Evolutionary conservation across 2,113 vertebrate species (phyloP), one percentile per base, ranked within the genome.

Genomic region (Astatoreochromis straeleni): DNA sequence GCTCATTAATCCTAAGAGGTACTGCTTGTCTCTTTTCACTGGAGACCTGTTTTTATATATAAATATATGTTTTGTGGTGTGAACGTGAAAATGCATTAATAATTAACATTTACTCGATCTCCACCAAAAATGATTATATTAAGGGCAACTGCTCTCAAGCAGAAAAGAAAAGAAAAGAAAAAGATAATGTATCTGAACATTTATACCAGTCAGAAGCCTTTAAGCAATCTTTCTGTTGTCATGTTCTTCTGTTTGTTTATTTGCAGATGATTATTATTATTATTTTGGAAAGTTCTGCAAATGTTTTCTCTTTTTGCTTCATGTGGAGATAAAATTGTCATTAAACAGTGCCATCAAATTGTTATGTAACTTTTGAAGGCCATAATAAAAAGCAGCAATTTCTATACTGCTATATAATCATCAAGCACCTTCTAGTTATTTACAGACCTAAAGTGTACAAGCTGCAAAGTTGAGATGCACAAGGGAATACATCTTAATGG

Each of bases 61-160:
- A 73, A 73, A 45, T 45, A 24, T 7, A 73, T 1, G 1, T 70
- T 70, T 24, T 47, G 26, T 49, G 70, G 6, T 17, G 26, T 75
- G 9, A 29, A 75, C 4, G 9, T 10, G 70, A 29, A 47, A 75
- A 75, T 19, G 24, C 14, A 29, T 49, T 49, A 17, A 75, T 70
- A 42, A 42, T 70, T 24, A 42, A 70, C 12, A 70, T 70, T 24
- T 42, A 3, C 35, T 40, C 42, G 35, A 73, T 42, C n/a, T 70
- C 0, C n/a, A 24, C 38, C 7, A 0, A 2, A 47, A 4, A 11
- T 47, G 14, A 75, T 17, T 0, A 2, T 75, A 45, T 73, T 0
- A 47, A 11, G 2, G 8, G 24, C 13, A 73, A 16, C n/a, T 26
- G n/a, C 38, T 73, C 21, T 73, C 65, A 45, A 73, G 24, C 35